phyloP scores from a whole-genome alignment of 2,797 vertebrate genomes.

The Enteromius trimaculatus region DNA sequence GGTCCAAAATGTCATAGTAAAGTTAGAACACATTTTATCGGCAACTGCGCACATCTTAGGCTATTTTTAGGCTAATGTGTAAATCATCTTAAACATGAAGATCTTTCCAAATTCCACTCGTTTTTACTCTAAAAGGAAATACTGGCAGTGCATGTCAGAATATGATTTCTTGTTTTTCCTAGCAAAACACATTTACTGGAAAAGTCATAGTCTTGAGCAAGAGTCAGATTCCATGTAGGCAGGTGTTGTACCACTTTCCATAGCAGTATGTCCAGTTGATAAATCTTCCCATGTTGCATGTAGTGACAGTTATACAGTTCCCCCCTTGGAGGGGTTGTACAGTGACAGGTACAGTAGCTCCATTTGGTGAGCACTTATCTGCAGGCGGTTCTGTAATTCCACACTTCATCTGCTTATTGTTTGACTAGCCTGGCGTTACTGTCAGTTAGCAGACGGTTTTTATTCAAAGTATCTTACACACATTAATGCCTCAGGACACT shows the following conservation, averaged over 20 bases:
- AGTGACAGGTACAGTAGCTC: background rate
- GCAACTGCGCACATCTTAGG: too few species aligned
- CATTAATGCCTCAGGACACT: background rate
- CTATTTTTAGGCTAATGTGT: background rate
- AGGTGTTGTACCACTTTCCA: background rate
- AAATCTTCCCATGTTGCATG: background rate
- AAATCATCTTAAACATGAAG: background rate
- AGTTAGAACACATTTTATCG: background rate
- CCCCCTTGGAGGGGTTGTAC: background rate
- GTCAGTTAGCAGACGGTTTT: slow-evolving; percentile 22
- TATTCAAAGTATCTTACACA: slow-evolving; percentile 30
- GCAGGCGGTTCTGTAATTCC: slow-evolving; percentile 2
- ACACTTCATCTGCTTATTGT: background rate
- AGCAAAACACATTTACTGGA: background rate
- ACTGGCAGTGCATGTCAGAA: background rate
- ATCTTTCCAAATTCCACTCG: background rate
- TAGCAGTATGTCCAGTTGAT: background rate
- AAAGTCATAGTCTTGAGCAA: background rate
- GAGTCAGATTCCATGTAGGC: background rate
- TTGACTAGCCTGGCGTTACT: background rate
- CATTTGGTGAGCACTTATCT: background rate
- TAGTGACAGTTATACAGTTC: background rate
- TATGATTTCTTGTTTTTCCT: background rate
- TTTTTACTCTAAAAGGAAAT: background rate
- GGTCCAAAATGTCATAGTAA: background rate